Evolutionary conservation across 2,888 invertebrate species (phyloP).

Genomic region (Pseudeuparius sepicola): DNA sequence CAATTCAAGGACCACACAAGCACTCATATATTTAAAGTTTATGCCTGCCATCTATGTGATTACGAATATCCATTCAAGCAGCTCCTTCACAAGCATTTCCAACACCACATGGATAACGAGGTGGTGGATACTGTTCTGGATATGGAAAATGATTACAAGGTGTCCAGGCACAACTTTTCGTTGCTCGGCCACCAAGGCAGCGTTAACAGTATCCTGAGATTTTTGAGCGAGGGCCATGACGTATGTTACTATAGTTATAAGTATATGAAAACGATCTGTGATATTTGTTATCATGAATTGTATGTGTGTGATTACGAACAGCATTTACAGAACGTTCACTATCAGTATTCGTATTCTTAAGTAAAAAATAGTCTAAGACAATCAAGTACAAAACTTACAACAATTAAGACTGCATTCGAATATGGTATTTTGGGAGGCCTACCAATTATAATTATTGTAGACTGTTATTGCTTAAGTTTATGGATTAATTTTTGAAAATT

Average conservation of each 20-base stretch:
- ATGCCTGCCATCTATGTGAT: constrained; percentile 28
- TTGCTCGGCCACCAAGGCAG: constrained; percentile 20
- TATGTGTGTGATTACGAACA: constrained; percentile 25
- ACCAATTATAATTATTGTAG: no score
- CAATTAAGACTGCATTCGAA: no score
- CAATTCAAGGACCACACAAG: constrained; percentile 27
- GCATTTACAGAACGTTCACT: constrained; percentile 26
- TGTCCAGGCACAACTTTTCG: constrained; percentile 21
- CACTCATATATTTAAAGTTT: constrained; percentile 26
- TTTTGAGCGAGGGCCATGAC: constrained; percentile 23
- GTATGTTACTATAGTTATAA: constrained; percentile 20
- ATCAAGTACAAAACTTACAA: no score
- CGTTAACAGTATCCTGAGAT: constrained; percentile 27
- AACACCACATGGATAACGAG: constrained; percentile 28
- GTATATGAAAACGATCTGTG: constrained; percentile 26
- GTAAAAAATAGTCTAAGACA: no score
- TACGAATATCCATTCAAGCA: constrained; percentile 27
- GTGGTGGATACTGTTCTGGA: constrained; percentile 28
- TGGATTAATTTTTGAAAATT: no score
- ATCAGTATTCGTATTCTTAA: no score
- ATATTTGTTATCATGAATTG: constrained; percentile 27
- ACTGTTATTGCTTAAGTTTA: no score
- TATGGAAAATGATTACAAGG: constrained; percentile 28
- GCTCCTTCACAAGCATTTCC: constrained; percentile 26
- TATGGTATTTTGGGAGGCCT: no score